A percentile compares a stretch with the other conserved stretches of the same genome.
Conservation (phyloP, 1,140 invertebrate genomes). For the Phenacoccus solenopsis region DNA sequence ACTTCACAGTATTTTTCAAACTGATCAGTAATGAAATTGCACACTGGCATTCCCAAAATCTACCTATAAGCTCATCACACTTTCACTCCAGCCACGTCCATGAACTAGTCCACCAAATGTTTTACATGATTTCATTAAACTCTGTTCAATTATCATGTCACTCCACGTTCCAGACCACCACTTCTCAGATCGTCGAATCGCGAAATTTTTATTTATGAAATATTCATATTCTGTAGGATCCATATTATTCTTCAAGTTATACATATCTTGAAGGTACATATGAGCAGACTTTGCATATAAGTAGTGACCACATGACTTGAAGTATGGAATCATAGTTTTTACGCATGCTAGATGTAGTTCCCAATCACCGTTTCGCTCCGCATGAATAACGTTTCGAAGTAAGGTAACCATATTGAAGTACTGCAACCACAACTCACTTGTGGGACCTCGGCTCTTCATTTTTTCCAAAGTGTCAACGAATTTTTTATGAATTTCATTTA, state of each 20-base stretch:
- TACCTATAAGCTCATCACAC: constrained; percentile 26
- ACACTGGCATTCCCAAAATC: no score
- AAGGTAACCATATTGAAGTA: constrained; percentile 35
- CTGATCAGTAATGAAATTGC: no score
- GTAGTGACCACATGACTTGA: constrained; percentile 32
- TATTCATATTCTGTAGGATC: not conserved
- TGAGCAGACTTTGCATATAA: constrained; percentile 21
- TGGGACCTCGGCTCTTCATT: constrained; percentile 30
- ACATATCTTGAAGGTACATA: constrained; percentile 22
- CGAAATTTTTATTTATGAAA: constrained; percentile 28
- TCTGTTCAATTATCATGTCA: constrained; percentile 34
- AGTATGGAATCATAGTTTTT: constrained; percentile 33
- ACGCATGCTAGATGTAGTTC: constrained; percentile 30
- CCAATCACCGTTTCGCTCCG: constrained; percentile 32
- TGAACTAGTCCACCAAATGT: constrained; percentile 32
- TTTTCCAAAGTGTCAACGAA: not conserved
- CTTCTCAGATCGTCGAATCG: constrained; percentile 30
- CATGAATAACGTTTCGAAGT: constrained; percentile 33
- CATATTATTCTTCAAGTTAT: not conserved
- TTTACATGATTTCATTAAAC: constrained; percentile 34
- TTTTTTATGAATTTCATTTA: no score
- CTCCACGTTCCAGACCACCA: constrained; percentile 33
- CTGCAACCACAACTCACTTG: constrained; percentile 35
- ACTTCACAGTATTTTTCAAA: no score
- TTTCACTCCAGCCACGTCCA: no score